phyloP scores from a whole-genome alignment of 2,113 vertebrate genomes.

The Passer montanus region DNA sequence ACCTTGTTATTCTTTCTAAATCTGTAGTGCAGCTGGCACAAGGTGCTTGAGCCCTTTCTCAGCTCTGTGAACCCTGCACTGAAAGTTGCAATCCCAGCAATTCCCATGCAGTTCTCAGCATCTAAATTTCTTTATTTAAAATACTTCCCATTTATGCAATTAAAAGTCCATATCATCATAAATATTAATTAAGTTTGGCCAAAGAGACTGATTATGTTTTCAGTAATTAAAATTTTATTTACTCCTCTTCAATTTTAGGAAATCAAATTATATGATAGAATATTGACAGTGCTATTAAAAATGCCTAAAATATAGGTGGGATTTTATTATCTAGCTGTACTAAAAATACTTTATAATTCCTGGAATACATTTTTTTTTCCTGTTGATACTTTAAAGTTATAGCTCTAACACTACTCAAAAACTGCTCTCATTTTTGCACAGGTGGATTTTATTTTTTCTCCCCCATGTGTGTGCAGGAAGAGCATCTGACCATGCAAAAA shows the following conservation, averaged over 20 bases:
- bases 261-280: slow-evolving; percentile 18
- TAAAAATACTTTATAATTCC: background rate
- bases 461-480: background rate
- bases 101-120: slow-evolving; percentile 62
- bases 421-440: background rate
- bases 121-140: slow-evolving; percentile 77
- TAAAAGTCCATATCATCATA: slow-evolving; percentile 64
- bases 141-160: slow-evolving; percentile 51
- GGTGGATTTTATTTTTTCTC: background rate
- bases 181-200: slow-evolving; percentile 75
- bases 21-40: background rate
- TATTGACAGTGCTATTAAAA: background rate
- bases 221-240: slow-evolving; percentile 65
- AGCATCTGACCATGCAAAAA: background rate
- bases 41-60: background rate
- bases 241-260: background rate
- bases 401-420: background rate
- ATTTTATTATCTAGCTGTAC: background rate
- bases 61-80: background rate
- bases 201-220: slow-evolving; percentile 63
- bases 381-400: background rate
- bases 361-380: background rate
- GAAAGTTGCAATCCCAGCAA: background rate
- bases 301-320: background rate
- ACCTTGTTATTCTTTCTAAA: background rate